Percentiles rank a stretch among this genome's conserved stretches.
Conservation (phyloP, 1,140 invertebrate genomes). For the Papilio aristodemus region DNA sequence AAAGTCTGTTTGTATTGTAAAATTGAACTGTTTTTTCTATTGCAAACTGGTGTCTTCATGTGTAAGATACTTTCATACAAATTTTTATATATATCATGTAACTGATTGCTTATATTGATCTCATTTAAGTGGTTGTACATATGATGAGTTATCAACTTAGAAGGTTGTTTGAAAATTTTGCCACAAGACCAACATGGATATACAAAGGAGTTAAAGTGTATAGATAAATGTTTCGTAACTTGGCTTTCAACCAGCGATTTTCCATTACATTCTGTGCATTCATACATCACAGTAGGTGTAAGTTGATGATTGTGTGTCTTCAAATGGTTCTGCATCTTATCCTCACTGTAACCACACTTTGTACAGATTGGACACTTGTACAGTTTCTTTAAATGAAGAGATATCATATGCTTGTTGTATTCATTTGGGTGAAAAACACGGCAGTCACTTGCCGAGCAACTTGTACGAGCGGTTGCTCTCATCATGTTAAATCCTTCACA, state of each 20-base stretch:
- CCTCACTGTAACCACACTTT: constrained; percentile 57
- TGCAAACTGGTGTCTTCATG: constrained; percentile 32
- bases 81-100: constrained; percentile 12
- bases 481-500: constrained; percentile 79
- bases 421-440: constrained; percentile 68
- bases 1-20: constrained; percentile 30
- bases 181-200: constrained; percentile 69
- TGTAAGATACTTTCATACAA: constrained; percentile 34
- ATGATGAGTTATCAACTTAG: constrained; percentile 57
- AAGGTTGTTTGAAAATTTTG: constrained; percentile 45
- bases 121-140: constrained; percentile 44
- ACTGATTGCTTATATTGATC: constrained; percentile 35
- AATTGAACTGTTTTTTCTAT: constrained; percentile 42
- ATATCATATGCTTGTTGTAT: constrained; percentile 69
- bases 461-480: constrained; percentile 68
- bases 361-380: constrained; percentile 71
- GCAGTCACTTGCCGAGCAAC: constrained; percentile 70
- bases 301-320: constrained; percentile 41
- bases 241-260: constrained; percentile 54
- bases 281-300: constrained; percentile 51
- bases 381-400: constrained; percentile 68
- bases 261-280: constrained; percentile 65
- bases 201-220: constrained; percentile 45
- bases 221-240: constrained; percentile 58
- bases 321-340: constrained; percentile 57